Evolutionary conservation across 2,888 invertebrate species (phyloP).

Genomic region (Hypolimnas misippus): DNA sequence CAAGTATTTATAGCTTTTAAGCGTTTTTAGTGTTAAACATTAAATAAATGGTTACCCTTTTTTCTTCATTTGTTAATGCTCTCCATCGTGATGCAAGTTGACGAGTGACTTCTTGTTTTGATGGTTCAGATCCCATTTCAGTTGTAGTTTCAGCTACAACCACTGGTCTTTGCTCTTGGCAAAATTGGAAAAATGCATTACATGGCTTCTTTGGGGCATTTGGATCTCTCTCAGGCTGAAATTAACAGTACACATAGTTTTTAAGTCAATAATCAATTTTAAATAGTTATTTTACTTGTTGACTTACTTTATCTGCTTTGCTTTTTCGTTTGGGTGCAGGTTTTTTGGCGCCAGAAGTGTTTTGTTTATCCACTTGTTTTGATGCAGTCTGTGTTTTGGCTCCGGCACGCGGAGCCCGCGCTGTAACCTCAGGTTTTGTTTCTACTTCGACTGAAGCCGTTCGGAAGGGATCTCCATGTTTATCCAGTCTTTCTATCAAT

Average conservation of each 20-base stretch:
- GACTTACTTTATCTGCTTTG: conserved; percentile 82
- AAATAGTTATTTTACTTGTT: too few species aligned
- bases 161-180: conserved; percentile 90
- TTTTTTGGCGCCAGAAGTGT: conserved; percentile 62
- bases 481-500: conserved; percentile 87
- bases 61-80: conserved; percentile 87
- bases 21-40: too few species aligned
- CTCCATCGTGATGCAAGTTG: conserved; percentile 90
- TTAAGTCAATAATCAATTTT: too few species aligned
- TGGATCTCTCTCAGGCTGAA: conserved; percentile 85
- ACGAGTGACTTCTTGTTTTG: conserved; percentile 89
- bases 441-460: conserved; percentile 85
- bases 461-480: conserved; percentile 88
- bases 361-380: conserved; percentile 68
- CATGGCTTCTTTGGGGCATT: conserved; percentile 91
- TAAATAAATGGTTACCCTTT: conserved; percentile 80
- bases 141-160: conserved; percentile 86
- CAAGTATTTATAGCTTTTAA: too few species aligned
- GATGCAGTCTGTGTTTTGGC: conserved; percentile 57
- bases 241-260: too few species aligned
- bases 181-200: conserved; percentile 92
- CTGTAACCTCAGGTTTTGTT: conserved; percentile 63
- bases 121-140: conserved; percentile 87
- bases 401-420: conserved; percentile 53
- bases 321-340: conserved; percentile 83